A percentile compares a stretch with the other conserved stretches of the same genome.
These are phyloP conservation scores for Cryptus viduatorius DNA, from an alignment of 2,888 invertebrate species.

Conservation along the genomic window DNA sequence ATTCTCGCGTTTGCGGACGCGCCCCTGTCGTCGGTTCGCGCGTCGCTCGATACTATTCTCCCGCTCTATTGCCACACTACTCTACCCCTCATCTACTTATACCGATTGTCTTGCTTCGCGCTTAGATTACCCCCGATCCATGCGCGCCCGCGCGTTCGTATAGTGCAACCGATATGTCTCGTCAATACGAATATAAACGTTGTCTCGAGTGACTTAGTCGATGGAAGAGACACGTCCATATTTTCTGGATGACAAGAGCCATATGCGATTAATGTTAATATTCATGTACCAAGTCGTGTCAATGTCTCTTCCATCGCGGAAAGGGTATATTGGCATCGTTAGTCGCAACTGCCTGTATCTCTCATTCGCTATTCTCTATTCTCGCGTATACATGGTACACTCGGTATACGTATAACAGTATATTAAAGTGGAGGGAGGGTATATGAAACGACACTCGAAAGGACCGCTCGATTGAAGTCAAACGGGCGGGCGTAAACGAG, in stretches of 20 bases:
- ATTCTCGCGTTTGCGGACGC: slow-evolving; percentile 54
- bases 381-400: not conserved
- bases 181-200: not conserved
- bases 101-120: slow-evolving; percentile 23
- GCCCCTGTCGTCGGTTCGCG: slow-evolving; percentile 68
- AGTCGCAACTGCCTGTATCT: not conserved
- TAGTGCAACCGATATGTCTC: not conserved
- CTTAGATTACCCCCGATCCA: not conserved
- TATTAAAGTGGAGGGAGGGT: not conserved
- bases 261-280: not conserved
- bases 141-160: not conserved
- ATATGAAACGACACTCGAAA: slow-evolving; percentile 40
- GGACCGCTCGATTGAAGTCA: slow-evolving; percentile 62
- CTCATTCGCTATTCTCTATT: not conserved
- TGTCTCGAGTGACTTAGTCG: not conserved
- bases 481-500: slow-evolving; percentile 58
- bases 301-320: not conserved
- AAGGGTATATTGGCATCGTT: not conserved
- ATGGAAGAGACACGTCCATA: not conserved
- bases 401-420: not conserved
- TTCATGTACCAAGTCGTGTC: not conserved
- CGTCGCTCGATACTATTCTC: slow-evolving; percentile 69
- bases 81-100: slow-evolving; percentile 1
- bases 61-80: slow-evolving; percentile 36
- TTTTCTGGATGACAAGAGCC: not conserved